Evolutionary conservation across 2,113 vertebrate genomes (phyloP).

Genomic region (Scortum barcoo): DNA sequence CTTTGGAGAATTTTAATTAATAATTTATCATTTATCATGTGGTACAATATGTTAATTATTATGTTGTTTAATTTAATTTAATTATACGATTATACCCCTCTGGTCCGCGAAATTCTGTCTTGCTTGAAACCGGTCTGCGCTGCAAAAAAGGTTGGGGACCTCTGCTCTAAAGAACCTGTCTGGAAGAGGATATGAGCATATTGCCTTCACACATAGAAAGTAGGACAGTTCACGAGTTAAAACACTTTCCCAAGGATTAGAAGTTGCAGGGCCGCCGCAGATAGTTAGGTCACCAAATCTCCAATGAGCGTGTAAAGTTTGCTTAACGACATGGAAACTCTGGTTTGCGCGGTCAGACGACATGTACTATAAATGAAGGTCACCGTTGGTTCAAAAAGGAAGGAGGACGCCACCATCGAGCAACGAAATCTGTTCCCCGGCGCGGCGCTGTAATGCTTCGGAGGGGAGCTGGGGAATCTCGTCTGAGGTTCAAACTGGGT

Average conservation of each 20-base stretch:
- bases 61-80: too few species aligned
- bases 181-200: background rate
- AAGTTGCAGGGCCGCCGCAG: constrained; percentile 8
- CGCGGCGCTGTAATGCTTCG: background rate
- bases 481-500: background rate
- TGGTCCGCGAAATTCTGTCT: too few species aligned
- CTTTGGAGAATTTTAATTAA: too few species aligned
- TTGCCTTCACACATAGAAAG: constrained; percentile 16
- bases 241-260: constrained; percentile 30
- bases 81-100: too few species aligned
- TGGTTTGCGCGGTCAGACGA: constrained; percentile 8
- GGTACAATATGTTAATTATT: too few species aligned
- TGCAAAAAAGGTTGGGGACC: too few species aligned
- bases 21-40: too few species aligned
- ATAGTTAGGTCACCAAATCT: constrained; percentile 45
- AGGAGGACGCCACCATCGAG: constrained; percentile 1
- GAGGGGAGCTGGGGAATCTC: background rate
- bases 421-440: constrained; percentile 4
- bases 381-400: constrained; percentile 3
- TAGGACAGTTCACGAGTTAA: constrained; percentile 45
- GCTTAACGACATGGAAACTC: constrained; percentile 15
- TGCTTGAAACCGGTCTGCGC: too few species aligned
- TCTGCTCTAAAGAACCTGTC: background rate
- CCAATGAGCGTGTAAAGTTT: constrained; percentile 24
- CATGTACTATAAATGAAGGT: constrained; percentile 24